phyloP scores from a whole-genome alignment of 2,797 vertebrate genomes.

The Gymnothorax javanicus region DNA sequence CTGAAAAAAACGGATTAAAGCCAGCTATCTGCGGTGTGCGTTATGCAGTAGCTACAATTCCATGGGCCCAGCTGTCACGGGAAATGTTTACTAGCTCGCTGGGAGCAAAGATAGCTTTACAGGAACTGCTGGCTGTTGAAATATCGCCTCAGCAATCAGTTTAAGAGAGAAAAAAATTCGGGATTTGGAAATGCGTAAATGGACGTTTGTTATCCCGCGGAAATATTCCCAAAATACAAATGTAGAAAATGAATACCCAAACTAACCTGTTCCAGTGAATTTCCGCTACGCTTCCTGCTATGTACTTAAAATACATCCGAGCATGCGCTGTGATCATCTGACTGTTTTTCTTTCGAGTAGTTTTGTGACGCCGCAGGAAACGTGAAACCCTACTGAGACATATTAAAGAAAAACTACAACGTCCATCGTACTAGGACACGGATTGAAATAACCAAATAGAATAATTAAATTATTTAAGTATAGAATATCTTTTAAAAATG shows the following conservation, averaged over 20 bases:
- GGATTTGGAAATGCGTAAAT: neutral
- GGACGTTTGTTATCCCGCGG: neutral
- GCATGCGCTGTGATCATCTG: conserved; percentile 49
- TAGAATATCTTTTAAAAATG: conserved; percentile 42
- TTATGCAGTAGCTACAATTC: neutral
- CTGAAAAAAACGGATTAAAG: neutral
- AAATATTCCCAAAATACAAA: conserved; percentile 20
- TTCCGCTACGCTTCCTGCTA: conserved; percentile 68
- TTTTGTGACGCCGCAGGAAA: conserved; percentile 19
- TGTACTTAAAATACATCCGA: conserved; percentile 62
- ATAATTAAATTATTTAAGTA: neutral
- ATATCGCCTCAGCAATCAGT: neutral
- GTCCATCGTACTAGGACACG: conserved; percentile 10
- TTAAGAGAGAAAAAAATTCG: neutral
- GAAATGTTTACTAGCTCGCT: neutral
- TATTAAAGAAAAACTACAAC: conserved; percentile 23
- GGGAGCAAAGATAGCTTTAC: neutral
- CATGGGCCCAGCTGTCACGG: conserved; percentile 13
- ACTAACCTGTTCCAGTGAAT: conserved; percentile 63
- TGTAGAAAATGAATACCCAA: conserved; percentile 61
- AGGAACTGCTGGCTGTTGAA: neutral
- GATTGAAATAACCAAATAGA: neutral
- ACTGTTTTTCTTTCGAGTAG: conserved; percentile 60
- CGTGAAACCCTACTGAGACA: neutral
- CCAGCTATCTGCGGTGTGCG: neutral